Evolutionary conservation across 2,888 invertebrate species (phyloP).

Genomic region (Brachycybe producta): DNA sequence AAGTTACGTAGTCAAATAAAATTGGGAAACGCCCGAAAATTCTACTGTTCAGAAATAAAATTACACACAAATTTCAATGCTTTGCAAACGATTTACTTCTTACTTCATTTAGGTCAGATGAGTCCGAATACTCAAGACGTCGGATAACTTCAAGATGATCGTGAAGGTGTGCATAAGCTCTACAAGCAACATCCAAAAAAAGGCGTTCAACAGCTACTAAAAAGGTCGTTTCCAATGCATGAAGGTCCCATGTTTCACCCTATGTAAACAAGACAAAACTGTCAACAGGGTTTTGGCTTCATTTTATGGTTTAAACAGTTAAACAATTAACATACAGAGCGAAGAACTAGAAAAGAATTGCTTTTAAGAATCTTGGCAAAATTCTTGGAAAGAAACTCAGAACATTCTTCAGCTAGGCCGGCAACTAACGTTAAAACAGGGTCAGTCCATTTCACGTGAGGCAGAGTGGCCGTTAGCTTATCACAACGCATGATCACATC

Average conservation of each 20-base stretch:
- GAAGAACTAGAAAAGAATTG: slow-evolving; percentile 50
- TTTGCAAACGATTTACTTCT: no score
- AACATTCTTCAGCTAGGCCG: slow-evolving; percentile 64
- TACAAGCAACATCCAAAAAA: slow-evolving; percentile 68
- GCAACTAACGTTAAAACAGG: slow-evolving; percentile 61
- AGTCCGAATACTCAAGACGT: background rate
- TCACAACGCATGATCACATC: slow-evolving; percentile 75
- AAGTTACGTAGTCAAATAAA: no score
- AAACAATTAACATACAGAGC: slow-evolving; percentile 34
- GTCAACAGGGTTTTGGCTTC: background rate
- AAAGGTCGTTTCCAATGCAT: slow-evolving; percentile 63
- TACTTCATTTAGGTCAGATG: slow-evolving; percentile 9
- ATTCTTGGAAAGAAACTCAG: slow-evolving; percentile 63
- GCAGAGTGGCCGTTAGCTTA: slow-evolving; percentile 59
- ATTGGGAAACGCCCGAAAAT: no score
- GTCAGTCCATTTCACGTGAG: slow-evolving; percentile 71
- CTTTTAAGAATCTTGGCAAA: slow-evolving; percentile 60
- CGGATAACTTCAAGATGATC: slow-evolving; percentile 24
- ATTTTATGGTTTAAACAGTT: background rate
- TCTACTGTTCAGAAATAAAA: no score
- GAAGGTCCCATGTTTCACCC: slow-evolving; percentile 58
- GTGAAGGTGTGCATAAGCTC: slow-evolving; percentile 49
- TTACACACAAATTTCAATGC: no score
- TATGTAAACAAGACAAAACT: slow-evolving; percentile 21
- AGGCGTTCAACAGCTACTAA: slow-evolving; percentile 62